These are phyloP conservation scores for Rotaria sp. DNA, from an alignment of 2,888 invertebrate genomes.

Conservation along the genomic window DNA sequence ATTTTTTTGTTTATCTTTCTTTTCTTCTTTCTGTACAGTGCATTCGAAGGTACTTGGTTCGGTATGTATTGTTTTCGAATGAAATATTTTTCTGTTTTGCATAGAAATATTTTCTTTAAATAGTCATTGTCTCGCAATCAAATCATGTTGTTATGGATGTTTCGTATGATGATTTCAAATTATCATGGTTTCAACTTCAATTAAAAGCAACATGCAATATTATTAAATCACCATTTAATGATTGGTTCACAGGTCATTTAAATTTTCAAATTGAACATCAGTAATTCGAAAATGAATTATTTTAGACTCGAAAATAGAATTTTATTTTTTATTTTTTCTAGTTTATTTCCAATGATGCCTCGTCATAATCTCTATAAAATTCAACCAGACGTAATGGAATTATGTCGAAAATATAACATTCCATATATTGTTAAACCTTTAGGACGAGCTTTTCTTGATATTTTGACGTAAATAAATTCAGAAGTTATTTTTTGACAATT, in stretches of 20 bases:
- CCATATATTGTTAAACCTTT: conserved; percentile 47
- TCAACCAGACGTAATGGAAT: conserved; percentile 46
- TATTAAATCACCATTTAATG: conserved; percentile 49
- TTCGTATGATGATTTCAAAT: conserved; percentile 43
- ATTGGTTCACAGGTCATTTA: conserved; percentile 55
- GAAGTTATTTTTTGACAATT: neutral
- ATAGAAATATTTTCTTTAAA: neutral
- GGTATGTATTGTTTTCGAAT: conserved; percentile 42
- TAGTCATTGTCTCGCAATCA: conserved; percentile 44
- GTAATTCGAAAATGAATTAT: conserved; percentile 43
- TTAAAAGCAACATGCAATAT: conserved; percentile 50
- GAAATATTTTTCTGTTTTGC: too few relatives aligned
- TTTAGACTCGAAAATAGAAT: too few relatives aligned
- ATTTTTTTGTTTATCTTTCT: neutral
- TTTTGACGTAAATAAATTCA: conserved; percentile 42
- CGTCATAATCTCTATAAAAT: conserved; percentile 51
- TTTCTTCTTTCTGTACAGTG: conserved; percentile 39
- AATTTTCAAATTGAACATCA: conserved; percentile 56
- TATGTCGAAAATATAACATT: conserved; percentile 50
- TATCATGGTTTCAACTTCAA: conserved; percentile 45
- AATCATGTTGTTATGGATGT: conserved; percentile 49
- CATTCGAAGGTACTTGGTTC: conserved; percentile 46
- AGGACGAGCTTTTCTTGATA: conserved; percentile 47
- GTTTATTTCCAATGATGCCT: conserved; percentile 53
- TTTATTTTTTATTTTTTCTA: conserved; percentile 42